Conservation (phyloP, 2,113 vertebrate species). For the Megalops atlanticus region DNA sequence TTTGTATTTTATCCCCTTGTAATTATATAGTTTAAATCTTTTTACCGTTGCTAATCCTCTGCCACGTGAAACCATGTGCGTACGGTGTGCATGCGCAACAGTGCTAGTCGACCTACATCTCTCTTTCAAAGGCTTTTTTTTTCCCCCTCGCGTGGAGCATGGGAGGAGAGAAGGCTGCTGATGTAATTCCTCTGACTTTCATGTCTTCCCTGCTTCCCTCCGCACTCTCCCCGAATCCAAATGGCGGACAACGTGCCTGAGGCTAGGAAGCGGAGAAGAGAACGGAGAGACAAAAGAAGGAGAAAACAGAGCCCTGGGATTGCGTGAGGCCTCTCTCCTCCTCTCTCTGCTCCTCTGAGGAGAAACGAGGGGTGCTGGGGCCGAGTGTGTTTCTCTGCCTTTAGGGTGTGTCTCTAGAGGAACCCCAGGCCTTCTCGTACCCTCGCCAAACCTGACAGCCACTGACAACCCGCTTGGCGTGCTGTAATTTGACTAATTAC, state of each 20-base stretch:
- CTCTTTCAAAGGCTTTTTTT: no score
- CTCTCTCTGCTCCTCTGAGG: slow-evolving; percentile 53
- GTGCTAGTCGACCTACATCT: slow-evolving; percentile 37
- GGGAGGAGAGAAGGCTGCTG: slow-evolving; percentile 51
- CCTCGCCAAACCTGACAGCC: slow-evolving; percentile 92
- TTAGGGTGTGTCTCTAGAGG: slow-evolving; percentile 78
- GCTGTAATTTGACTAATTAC: slow-evolving; percentile 99
- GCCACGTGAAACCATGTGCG: slow-evolving; percentile 62
- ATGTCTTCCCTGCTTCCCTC: slow-evolving; percentile 45
- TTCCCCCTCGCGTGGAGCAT: slow-evolving; percentile 18
- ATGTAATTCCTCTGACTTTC: slow-evolving; percentile 68
- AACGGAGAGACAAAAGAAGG: background rate
- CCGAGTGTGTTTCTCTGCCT: slow-evolving; percentile 45
- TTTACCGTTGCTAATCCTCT: slow-evolving; percentile 81
- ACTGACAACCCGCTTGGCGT: slow-evolving; percentile 90
- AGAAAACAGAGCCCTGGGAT: background rate
- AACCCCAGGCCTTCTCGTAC: slow-evolving; percentile 76
- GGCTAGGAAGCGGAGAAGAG: background rate
- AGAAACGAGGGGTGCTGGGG: slow-evolving; percentile 64
- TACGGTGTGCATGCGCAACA: slow-evolving; percentile 48
- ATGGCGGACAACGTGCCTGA: background rate
- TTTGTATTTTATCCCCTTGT: slow-evolving; percentile 86
- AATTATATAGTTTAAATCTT: slow-evolving; percentile 90
- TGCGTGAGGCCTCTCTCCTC: background rate
- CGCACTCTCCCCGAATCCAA: background rate